A percentile compares a stretch with the other conserved stretches of the same genome.
phyloP scores from a whole-genome alignment of 2,888 invertebrate genomes.

The Pocota personata region DNA sequence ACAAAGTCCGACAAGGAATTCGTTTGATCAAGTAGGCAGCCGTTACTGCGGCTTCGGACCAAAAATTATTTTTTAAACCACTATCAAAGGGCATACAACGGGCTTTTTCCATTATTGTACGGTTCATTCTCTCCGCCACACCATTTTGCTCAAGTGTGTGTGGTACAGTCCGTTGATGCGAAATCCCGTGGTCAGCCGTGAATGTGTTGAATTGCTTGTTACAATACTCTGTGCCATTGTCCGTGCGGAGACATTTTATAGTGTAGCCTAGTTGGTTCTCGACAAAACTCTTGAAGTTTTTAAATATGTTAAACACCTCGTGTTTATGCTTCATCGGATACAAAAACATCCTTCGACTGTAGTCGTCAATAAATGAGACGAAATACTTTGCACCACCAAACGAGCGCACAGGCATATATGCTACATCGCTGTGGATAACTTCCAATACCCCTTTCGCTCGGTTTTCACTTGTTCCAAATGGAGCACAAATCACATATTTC shows the following conservation, averaged over 20 bases:
- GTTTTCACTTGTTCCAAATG: background rate
- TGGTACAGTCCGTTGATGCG: constrained; percentile 46
- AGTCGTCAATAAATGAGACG: background rate
- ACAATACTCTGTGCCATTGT: constrained; percentile 32
- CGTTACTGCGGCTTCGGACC: constrained; percentile 39
- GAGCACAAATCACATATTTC: background rate
- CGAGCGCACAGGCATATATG: too few species aligned
- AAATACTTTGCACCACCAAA: background rate
- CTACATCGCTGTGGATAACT: background rate
- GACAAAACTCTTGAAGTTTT: background rate
- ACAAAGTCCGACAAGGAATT: constrained; percentile 38
- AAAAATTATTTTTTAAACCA: constrained; percentile 1
- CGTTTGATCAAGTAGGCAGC: constrained; percentile 40
- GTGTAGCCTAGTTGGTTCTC: background rate
- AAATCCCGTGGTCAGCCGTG: constrained; percentile 24
- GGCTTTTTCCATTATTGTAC: constrained; percentile 39
- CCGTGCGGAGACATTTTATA: constrained; percentile 25
- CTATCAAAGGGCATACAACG: constrained; percentile 38
- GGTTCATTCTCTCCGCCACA: constrained; percentile 45
- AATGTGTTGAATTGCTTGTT: constrained; percentile 37
- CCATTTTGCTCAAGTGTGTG: constrained; percentile 57
- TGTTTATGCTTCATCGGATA: background rate
- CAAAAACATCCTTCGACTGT: background rate
- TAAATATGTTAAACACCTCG: background rate
- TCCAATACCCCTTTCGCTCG: background rate